These are phyloP conservation scores for Spialia ferax DNA, from an alignment of 2,888 invertebrate species.

Conservation along the genomic window DNA sequence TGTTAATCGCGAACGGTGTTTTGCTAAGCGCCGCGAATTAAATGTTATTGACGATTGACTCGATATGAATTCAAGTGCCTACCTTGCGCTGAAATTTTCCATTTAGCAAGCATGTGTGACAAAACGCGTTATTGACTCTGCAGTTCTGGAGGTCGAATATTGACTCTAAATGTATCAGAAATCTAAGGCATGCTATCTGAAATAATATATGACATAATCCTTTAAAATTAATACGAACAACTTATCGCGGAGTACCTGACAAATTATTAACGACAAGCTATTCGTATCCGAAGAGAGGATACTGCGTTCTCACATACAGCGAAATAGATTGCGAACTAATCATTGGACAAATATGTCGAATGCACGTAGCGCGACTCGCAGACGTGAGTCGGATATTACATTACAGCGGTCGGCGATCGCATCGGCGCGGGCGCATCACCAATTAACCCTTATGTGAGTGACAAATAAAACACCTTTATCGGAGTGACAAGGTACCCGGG, in stretches of 20 bases:
- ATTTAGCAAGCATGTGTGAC: neutral
- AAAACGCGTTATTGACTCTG: neutral
- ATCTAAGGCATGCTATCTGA: neutral
- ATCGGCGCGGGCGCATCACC: constrained; percentile 81
- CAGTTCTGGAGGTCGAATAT: constrained; percentile 41
- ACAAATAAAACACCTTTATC: too few species aligned
- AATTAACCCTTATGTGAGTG: too few species aligned
- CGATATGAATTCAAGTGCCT: neutral
- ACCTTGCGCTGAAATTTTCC: constrained; percentile 6
- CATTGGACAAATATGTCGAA: constrained; percentile 36
- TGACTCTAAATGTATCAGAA: too few species aligned
- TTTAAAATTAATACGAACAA: constrained; percentile 5
- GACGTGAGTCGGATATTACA: constrained; percentile 54
- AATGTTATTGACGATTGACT: constrained; percentile 48
- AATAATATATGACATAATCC: neutral
- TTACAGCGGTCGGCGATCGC: constrained; percentile 59
- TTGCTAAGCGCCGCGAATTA: constrained; percentile 62
- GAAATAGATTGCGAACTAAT: constrained; percentile 37
- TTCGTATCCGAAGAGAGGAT: neutral
- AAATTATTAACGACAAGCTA: constrained; percentile 6
- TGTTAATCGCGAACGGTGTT: constrained; percentile 76
- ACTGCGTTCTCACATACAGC: constrained; percentile 7
- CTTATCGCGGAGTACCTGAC: neutral
- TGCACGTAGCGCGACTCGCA: constrained; percentile 15
- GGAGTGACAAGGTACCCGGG: too few species aligned